These are phyloP conservation scores for Horisme vitalbata DNA, from an alignment of 2,888 invertebrate species.

Conservation along the genomic window DNA sequence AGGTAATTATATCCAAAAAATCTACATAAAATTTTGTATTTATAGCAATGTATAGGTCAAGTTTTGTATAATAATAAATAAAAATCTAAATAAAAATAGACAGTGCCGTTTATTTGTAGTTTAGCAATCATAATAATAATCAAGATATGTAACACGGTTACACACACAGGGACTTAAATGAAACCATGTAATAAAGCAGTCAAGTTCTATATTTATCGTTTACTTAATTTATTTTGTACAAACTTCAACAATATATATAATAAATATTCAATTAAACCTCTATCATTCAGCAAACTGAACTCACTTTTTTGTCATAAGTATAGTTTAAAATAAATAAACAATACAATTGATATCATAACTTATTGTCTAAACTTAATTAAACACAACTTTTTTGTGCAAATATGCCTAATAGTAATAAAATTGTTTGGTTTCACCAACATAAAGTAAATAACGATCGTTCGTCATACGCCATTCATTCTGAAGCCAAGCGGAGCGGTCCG, in stretches of 20 bases:
- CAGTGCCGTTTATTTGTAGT: slow-evolving; percentile 60
- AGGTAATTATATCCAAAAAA: slow-evolving; percentile 53
- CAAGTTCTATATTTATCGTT: slow-evolving; percentile 84
- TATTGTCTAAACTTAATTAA: slow-evolving; percentile 84
- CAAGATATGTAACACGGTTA: not conserved
- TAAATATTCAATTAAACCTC: slow-evolving; percentile 83
- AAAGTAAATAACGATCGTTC: slow-evolving; percentile 42
- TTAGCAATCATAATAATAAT: not conserved
- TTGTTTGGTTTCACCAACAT: slow-evolving; percentile 77
- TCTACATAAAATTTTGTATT: slow-evolving; percentile 61
- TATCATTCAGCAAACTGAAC: slow-evolving; percentile 83
- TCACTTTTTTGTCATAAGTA: slow-evolving; percentile 82
- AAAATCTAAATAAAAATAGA: slow-evolving; percentile 79
- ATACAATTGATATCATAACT: slow-evolving; percentile 79
- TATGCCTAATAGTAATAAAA: slow-evolving; percentile 81
- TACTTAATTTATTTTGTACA: slow-evolving; percentile 85
- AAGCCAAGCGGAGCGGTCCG: slow-evolving; percentile 48
- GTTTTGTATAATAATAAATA: slow-evolving; percentile 67
- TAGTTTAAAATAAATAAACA: slow-evolving; percentile 73
- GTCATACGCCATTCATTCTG: slow-evolving; percentile 34
- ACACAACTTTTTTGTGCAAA: slow-evolving; percentile 84
- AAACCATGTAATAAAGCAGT: slow-evolving; percentile 77
- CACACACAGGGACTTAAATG: slow-evolving; percentile 38
- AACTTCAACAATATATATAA: slow-evolving; percentile 84
- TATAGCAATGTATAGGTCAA: slow-evolving; percentile 67